Evolutionary conservation across 2,888 invertebrate species (phyloP).

Genomic region (Yponomeuta sedellus): DNA sequence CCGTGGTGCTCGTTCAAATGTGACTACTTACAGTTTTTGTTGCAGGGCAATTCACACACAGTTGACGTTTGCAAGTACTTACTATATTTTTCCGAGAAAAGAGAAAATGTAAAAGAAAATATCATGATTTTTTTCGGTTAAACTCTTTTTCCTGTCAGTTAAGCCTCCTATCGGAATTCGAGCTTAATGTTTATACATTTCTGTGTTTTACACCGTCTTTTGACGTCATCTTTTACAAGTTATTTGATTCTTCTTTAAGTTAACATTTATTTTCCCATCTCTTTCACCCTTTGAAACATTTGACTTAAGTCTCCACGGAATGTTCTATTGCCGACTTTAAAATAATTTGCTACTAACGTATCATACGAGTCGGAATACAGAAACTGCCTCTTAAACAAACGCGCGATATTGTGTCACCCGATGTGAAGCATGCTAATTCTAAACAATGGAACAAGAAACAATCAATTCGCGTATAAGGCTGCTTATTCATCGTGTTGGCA

Average conservation of each 20-base stretch:
- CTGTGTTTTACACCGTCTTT: no score
- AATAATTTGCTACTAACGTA: neutral
- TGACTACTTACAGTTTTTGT: constrained; percentile 35
- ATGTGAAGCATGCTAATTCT: neutral
- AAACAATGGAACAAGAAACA: neutral
- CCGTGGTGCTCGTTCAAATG: constrained; percentile 38
- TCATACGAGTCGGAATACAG: neutral
- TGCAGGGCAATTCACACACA: constrained; percentile 24
- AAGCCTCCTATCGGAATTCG: no score
- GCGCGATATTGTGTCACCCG: neutral
- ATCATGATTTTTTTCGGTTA: no score
- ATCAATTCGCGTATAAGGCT: neutral
- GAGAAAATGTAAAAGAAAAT: no score
- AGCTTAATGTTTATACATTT: no score
- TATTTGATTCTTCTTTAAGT: no score
- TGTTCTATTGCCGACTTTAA: neutral
- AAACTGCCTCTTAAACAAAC: neutral
- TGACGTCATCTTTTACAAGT: no score
- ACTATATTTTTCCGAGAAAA: no score
- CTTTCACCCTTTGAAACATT: no score
- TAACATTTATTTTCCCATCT: no score
- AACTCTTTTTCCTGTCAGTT: no score
- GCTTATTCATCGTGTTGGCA: neutral
- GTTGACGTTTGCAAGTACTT: constrained; percentile 35
- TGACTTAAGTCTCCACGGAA: no score